A percentile compares a stretch with the other conserved stretches of the same genome.
Conservation (phyloP, 2,888 invertebrate species). For the Phortica okadai region DNA sequence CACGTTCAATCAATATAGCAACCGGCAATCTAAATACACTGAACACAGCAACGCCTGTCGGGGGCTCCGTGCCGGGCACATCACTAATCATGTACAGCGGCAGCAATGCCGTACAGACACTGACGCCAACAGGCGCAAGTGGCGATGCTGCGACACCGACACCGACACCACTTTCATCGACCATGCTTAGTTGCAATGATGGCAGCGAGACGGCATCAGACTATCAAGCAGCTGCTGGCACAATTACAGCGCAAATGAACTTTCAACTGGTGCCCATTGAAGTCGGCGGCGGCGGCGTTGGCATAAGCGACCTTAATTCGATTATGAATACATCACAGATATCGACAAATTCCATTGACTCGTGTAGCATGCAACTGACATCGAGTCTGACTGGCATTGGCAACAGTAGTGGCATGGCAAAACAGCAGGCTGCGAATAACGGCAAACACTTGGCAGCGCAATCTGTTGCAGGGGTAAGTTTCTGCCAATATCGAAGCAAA, state of each 20-base stretch:
- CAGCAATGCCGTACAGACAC: constrained; percentile 10
- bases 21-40: constrained; percentile 29
- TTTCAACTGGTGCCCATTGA: constrained; percentile 26
- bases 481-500: not conserved
- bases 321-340: constrained; percentile 77
- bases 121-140: constrained; percentile 22
- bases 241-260: constrained; percentile 27
- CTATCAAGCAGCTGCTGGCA: constrained; percentile 1
- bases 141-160: not conserved
- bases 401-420: constrained; percentile 25
- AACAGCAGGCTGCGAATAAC: constrained; percentile 41
- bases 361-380: constrained; percentile 51
- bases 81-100: constrained; percentile 33
- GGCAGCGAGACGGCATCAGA: constrained; percentile 3
- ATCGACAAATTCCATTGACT: constrained; percentile 75
- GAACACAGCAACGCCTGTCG: constrained; percentile 13
- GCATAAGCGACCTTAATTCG: constrained; percentile 41
- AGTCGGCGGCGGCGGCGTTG: not conserved
- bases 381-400: constrained; percentile 55
- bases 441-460: constrained; percentile 64
- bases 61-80: not conserved
- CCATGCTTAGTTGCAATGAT: constrained; percentile 16
- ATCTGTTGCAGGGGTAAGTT: constrained; percentile 65
- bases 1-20: constrained; percentile 30
- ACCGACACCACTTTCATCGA: not conserved